A percentile compares a stretch with the other conserved stretches of the same genome.
Evolutionary conservation across 2,888 invertebrate species (phyloP).

Genomic region (Agonopterix arenella): DNA sequence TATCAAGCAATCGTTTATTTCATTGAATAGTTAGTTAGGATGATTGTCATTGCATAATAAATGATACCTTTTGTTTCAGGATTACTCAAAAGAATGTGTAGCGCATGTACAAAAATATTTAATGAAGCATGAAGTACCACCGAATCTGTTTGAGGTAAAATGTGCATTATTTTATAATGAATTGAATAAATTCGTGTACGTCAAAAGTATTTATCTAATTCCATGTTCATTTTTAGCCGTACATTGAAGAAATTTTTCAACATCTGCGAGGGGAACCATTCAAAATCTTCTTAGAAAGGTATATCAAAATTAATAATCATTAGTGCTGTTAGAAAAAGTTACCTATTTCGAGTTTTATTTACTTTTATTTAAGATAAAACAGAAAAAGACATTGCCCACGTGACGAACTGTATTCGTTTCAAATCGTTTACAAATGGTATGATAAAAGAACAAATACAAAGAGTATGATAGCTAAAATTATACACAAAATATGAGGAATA

Average conservation of each 20-base stretch:
- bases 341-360: too few relatives aligned
- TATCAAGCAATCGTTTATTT: too few relatives aligned
- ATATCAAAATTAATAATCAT: conserved; percentile 23
- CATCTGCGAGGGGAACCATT: conserved; percentile 98
- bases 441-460: too few relatives aligned
- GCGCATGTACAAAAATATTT: conserved; percentile 98
- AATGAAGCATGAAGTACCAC: conserved; percentile 97
- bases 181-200: too few relatives aligned
- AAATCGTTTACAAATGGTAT: too few relatives aligned
- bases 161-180: neutral
- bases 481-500: too few relatives aligned
- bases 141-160: conserved; percentile 96
- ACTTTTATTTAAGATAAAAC: too few relatives aligned
- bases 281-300: conserved; percentile 99
- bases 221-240: conserved; percentile 82
- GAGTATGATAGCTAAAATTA: too few relatives aligned
- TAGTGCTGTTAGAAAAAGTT: too few relatives aligned
- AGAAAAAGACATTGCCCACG: too few relatives aligned
- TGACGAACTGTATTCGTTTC: too few relatives aligned
- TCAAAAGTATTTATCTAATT: conserved; percentile 48
- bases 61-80: conserved; percentile 79
- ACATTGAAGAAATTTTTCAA: conserved; percentile 99
- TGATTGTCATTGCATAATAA: neutral
- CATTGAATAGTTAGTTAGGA: too few relatives aligned
- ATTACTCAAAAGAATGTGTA: conserved; percentile 98